Conservation (phyloP, 2,113 vertebrate species). For the Drymodes brunneopygia region DNA sequence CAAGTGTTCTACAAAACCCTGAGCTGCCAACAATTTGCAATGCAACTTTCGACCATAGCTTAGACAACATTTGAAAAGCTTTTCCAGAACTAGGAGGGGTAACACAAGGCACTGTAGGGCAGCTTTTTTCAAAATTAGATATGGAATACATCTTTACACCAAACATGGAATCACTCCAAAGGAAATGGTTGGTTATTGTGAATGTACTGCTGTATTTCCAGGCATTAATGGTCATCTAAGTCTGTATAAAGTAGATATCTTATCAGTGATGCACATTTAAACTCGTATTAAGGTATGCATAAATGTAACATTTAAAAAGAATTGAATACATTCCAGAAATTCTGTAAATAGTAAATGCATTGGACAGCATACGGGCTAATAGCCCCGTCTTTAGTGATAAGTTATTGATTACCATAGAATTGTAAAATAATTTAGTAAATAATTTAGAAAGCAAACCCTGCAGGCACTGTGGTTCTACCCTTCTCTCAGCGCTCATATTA, state of each 20-base stretch:
- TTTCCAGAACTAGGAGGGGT: not conserved
- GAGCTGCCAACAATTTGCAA: not conserved
- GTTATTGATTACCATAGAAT: not conserved
- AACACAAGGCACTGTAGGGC: not conserved
- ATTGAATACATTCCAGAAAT: not conserved
- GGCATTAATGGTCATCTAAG: not conserved
- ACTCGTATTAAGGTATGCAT: not conserved
- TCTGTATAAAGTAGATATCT: not conserved
- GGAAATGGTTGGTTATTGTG: not conserved
- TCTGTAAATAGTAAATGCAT: not conserved
- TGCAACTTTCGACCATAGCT: not conserved
- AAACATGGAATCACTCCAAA: not conserved
- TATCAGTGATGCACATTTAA: not conserved
- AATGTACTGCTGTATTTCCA: not conserved
- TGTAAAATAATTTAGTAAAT: not conserved
- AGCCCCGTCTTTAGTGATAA: not conserved
- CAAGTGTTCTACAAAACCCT: not conserved
- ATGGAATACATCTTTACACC: not conserved
- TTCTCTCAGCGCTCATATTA: not conserved
- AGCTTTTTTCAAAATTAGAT: not conserved
- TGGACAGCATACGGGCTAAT: not conserved
- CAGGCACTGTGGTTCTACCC: not conserved
- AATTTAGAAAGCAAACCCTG: not conserved
- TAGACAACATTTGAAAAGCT: not conserved
- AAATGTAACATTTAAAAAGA: not conserved